phyloP scores from a whole-genome alignment of 2,113 vertebrate genomes.

The Tympanuchus pallidicinctus region DNA sequence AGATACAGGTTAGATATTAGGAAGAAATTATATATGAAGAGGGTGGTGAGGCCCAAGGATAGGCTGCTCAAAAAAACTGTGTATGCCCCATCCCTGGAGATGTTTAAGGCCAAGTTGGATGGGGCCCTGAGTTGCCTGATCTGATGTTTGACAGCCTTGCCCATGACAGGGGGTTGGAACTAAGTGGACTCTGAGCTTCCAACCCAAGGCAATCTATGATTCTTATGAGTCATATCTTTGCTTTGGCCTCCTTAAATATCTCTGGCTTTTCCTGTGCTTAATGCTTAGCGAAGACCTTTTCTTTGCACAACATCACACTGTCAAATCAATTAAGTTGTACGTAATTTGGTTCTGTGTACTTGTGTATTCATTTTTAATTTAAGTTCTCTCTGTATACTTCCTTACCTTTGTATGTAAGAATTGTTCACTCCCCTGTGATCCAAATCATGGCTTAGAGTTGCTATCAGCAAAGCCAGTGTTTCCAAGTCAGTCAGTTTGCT shows the following conservation, averaged over 20 bases:
- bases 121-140: background rate
- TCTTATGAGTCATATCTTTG: background rate
- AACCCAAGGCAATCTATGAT: background rate
- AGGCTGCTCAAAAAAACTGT: background rate
- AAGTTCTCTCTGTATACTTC: constrained; percentile 57
- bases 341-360: background rate
- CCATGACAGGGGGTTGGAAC: background rate
- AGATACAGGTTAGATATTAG: background rate
- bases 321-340: background rate
- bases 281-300: background rate
- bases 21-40: background rate
- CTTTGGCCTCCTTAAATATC: background rate
- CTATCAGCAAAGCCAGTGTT: constrained; percentile 93
- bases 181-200: background rate
- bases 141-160: background rate
- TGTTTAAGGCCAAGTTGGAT: background rate
- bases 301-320: background rate
- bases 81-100: background rate
- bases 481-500: constrained; percentile 89
- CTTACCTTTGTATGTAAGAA: constrained; percentile 97
- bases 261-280: background rate
- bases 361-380: background rate
- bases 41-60: background rate
- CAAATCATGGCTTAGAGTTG: constrained; percentile 93
- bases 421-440: constrained; percentile 98